These are phyloP conservation scores for Hucho hucho DNA, from an alignment of 2,113 vertebrate genomes.

Conservation along the genomic window DNA sequence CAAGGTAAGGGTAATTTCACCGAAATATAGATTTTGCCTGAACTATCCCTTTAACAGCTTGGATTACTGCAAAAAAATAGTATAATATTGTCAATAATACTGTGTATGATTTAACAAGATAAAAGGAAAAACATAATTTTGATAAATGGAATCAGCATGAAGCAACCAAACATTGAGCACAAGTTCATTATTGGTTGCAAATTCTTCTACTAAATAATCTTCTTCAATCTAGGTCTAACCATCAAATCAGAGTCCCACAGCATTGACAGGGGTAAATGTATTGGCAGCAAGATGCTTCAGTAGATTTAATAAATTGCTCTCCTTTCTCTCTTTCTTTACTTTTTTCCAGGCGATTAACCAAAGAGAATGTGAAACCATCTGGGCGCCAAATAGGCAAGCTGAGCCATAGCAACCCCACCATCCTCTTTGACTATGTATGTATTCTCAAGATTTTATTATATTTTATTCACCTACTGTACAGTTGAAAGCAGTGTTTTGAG, in stretches of 20 bases:
- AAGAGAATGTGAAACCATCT: conserved; percentile 99
- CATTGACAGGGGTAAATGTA: background rate
- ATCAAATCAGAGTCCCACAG: background rate
- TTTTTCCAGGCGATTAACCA: conserved; percentile 86
- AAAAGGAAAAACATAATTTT: no score
- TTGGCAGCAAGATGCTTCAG: background rate
- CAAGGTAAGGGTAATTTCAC: no score
- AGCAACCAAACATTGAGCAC: background rate
- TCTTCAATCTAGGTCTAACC: no score
- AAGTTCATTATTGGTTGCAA: background rate
- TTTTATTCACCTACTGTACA: background rate
- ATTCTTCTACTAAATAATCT: background rate
- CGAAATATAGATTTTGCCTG: no score
- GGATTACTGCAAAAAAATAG: no score
- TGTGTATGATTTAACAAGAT: no score
- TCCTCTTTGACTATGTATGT: conserved; percentile 99
- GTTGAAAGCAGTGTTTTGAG: background rate
- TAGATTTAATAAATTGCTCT: background rate
- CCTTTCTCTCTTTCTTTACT: background rate
- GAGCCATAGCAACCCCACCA: conserved; percentile 99
- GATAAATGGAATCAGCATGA: background rate
- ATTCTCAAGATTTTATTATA: background rate
- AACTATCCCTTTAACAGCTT: no score
- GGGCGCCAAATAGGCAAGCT: conserved; percentile 98
- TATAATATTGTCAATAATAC: no score